Evolutionary conservation across 2,113 vertebrate genomes (phyloP).

Genomic region (Phocoena phocoena): DNA sequence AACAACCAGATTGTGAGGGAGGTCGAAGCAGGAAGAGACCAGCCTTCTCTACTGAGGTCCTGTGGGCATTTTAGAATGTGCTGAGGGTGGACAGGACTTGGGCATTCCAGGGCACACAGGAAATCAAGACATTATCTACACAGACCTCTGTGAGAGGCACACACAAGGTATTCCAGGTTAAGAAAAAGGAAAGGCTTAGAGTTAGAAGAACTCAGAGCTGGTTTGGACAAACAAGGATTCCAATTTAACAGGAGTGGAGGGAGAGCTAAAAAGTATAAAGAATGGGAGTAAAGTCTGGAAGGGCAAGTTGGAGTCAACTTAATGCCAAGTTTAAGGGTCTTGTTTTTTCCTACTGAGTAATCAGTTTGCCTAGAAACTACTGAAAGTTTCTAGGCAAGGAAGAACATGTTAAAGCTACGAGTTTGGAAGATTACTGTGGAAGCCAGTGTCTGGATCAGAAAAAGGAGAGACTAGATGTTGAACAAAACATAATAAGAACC

Average conservation of each 20-base stretch:
- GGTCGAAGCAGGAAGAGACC: not conserved
- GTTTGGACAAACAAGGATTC: not conserved
- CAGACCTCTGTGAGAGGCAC: not conserved
- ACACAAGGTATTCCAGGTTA: not conserved
- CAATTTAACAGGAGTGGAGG: not conserved
- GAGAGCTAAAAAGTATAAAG: not conserved
- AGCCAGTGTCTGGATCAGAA: not conserved
- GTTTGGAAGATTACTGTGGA: not conserved
- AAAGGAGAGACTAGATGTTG: not conserved
- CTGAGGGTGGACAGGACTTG: not conserved
- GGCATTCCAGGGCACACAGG: not conserved
- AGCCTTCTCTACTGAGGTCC: not conserved
- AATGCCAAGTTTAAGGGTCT: not conserved
- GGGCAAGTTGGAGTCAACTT: not conserved
- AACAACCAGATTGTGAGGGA: not conserved
- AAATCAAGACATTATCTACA: not conserved
- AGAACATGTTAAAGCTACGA: not conserved
- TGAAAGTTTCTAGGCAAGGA: not conserved
- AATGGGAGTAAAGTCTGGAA: not conserved
- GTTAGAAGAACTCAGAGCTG: not conserved
- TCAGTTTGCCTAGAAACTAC: not conserved
- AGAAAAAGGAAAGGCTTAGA: not conserved
- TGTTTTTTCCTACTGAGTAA: not conserved
- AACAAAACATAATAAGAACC: not conserved
- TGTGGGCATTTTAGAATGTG: not conserved